Evolutionary conservation across 2,888 invertebrate species (phyloP).

Genomic region (Acanthoscelides obtectus): DNA sequence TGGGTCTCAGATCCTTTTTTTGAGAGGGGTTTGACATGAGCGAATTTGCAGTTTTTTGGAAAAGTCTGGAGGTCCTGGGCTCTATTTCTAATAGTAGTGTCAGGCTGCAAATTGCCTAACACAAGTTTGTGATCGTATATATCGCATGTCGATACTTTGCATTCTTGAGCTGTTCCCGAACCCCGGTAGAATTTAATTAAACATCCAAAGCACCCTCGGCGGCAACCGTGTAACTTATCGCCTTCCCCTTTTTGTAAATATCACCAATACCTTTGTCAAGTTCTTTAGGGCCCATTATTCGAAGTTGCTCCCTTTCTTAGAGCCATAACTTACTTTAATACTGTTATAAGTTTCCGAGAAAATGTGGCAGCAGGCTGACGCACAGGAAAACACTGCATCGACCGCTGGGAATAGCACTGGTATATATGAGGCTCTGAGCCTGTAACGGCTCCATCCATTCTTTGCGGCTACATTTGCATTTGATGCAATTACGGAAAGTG

Average conservation of each 20-base stretch:
- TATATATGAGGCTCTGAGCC: constrained; percentile 13
- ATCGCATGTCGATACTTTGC: neutral
- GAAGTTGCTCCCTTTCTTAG: constrained; percentile 13
- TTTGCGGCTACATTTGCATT: neutral
- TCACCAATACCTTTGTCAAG: constrained; percentile 16
- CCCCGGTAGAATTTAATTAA: neutral
- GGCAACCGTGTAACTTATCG: constrained; percentile 8
- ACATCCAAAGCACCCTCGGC: neutral
- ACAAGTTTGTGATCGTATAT: neutral
- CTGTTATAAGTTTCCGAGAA: constrained; percentile 18
- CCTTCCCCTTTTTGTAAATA: constrained; percentile 13
- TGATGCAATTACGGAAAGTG: neutral
- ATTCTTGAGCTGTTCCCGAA: neutral
- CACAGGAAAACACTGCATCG: constrained; percentile 13
- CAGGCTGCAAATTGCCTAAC: too few species aligned
- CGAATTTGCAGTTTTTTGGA: too few species aligned
- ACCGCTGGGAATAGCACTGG: constrained; percentile 11
- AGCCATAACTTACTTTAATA: constrained; percentile 18
- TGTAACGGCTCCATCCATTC: constrained; percentile 13
- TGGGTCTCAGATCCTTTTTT: too few species aligned
- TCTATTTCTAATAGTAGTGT: too few species aligned
- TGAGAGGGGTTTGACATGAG: too few species aligned
- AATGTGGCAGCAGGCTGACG: constrained; percentile 19
- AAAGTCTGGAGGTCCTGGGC: too few species aligned
- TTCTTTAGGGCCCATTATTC: constrained; percentile 17